phyloP scores from a whole-genome alignment of 2,797 vertebrate genomes.

The Pitangus sulphuratus region DNA sequence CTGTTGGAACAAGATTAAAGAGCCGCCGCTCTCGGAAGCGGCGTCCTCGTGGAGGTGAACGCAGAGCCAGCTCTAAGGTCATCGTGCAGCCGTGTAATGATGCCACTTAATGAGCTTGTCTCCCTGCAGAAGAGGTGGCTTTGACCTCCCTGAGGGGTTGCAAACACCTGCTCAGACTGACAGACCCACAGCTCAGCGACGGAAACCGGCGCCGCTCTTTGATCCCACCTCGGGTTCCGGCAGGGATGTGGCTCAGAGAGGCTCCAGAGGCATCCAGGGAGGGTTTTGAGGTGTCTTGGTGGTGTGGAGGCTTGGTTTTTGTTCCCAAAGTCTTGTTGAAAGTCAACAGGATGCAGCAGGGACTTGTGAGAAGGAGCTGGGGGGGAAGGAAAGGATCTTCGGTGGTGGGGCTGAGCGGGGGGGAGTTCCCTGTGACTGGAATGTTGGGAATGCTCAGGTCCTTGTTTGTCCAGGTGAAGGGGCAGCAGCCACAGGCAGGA shows the following conservation, averaged over 20 bases:
- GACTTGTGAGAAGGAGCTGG: background rate
- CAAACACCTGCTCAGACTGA: background rate
- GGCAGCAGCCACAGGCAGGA: background rate
- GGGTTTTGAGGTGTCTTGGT: fast-evolving
- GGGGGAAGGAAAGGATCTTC: background rate
- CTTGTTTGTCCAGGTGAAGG: background rate
- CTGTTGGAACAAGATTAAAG: constrained; percentile 52
- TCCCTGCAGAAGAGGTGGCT: background rate
- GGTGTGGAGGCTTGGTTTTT: fast-evolving
- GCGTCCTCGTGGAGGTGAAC: background rate
- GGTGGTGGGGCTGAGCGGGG: fast-evolving
- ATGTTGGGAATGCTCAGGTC: fast-evolving
- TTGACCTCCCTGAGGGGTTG: background rate
- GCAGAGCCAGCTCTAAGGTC: background rate
- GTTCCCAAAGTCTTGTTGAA: fast-evolving
- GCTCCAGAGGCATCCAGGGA: background rate
- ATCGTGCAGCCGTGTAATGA: background rate
- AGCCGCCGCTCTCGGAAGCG: background rate
- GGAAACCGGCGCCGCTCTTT: background rate
- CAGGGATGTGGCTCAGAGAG: fast-evolving
- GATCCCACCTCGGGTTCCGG: fast-evolving
- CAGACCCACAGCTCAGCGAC: fast-evolving
- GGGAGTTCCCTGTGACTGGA: fast-evolving
- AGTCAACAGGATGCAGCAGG: background rate
- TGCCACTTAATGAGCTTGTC: constrained; percentile 17